Percentiles rank a stretch among this genome's conserved stretches.
These are phyloP conservation scores for Gymnothorax reevesii DNA, from an alignment of 2,797 vertebrate species.

Conservation along the genomic window DNA sequence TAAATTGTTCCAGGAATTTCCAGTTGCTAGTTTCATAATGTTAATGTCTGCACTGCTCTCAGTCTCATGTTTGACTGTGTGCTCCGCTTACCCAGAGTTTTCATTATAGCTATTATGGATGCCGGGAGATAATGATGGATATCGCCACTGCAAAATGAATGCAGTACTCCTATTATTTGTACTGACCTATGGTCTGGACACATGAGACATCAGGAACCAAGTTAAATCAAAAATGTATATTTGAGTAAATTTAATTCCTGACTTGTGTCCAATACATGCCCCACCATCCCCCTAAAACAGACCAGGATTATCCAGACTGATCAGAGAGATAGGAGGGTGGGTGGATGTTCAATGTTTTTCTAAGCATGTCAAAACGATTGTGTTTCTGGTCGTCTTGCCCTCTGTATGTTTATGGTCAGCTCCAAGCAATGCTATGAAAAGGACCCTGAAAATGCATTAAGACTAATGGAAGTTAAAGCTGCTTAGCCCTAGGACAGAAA, in stretches of 20 bases:
- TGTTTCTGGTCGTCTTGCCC: neutral
- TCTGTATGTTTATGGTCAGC: neutral
- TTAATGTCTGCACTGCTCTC: neutral
- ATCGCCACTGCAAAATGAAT: neutral
- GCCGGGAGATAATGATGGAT: neutral
- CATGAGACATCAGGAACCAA: neutral
- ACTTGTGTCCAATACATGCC: too few species aligned
- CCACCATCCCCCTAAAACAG: too few species aligned
- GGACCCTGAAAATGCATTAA: conserved; percentile 40
- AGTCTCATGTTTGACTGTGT: neutral
- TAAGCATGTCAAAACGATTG: neutral
- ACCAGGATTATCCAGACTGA: too few species aligned
- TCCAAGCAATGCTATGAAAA: neutral
- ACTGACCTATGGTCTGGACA: neutral
- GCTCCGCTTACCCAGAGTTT: neutral
- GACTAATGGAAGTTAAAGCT: conserved; percentile 42
- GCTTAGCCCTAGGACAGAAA: conserved; percentile 37
- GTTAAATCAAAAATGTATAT: neutral
- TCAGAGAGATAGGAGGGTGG: too few species aligned
- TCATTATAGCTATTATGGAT: neutral
- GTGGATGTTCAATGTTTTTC: neutral
- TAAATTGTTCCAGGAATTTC: too few species aligned
- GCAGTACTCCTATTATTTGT: neutral
- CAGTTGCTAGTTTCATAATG: too few species aligned
- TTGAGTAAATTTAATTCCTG: neutral